Percentiles rank a stretch among this genome's conserved stretches.
phyloP scores from a whole-genome alignment of 2,888 invertebrate genomes.

The Acrobasis repandana region DNA sequence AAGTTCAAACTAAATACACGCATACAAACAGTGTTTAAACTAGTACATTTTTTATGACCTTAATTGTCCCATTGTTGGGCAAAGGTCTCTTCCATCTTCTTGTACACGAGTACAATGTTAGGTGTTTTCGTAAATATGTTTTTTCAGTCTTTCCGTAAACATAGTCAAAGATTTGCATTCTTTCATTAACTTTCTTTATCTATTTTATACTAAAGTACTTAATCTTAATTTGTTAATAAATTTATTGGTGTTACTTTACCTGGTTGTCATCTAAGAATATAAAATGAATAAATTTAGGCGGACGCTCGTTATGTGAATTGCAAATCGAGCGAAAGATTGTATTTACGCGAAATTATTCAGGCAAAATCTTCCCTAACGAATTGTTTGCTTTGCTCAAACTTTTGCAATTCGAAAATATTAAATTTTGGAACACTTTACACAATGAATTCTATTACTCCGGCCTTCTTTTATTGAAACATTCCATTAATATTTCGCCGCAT shows the following conservation, averaged over 20 bases:
- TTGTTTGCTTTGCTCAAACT: slow-evolving; percentile 70
- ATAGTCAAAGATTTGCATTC: no score
- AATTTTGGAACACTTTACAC: slow-evolving; percentile 41
- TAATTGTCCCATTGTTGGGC: no score
- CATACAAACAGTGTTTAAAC: no score
- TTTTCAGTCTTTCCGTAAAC: no score
- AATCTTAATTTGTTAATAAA: not conserved
- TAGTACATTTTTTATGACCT: no score
- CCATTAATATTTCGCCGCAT: slow-evolving; percentile 16
- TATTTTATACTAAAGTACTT: not conserved
- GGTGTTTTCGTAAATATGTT: no score
- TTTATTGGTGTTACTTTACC: slow-evolving; percentile 25
- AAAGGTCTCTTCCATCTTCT: no score
- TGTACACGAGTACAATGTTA: no score
- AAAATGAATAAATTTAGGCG: slow-evolving; percentile 58
- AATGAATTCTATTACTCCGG: slow-evolving; percentile 37
- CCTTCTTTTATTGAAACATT: slow-evolving; percentile 25
- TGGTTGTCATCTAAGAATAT: slow-evolving; percentile 44
- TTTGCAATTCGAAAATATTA: slow-evolving; percentile 58
- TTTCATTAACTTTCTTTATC: no score
- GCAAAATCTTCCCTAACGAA: slow-evolving; percentile 72
- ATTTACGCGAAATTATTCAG: slow-evolving; percentile 72
- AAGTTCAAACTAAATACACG: no score
- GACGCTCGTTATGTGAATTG: slow-evolving; percentile 64
- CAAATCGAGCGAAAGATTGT: slow-evolving; percentile 71